These are phyloP conservation scores for Brachyptera putata DNA, from an alignment of 2,888 invertebrate species.

Conservation along the genomic window DNA sequence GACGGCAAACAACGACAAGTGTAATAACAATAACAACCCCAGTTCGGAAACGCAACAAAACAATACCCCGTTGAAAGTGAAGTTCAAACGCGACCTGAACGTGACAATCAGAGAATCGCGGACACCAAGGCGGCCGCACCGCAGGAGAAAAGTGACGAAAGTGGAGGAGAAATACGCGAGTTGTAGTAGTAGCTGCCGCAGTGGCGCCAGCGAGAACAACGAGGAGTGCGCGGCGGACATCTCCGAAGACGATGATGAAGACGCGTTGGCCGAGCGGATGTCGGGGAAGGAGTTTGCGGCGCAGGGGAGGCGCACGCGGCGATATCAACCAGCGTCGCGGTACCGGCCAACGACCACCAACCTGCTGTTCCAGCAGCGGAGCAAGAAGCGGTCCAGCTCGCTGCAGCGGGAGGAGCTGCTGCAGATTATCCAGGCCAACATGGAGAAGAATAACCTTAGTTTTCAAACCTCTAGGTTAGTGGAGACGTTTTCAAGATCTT, in stretches of 20 bases:
- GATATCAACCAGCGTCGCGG: no score
- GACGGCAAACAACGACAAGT: conserved; percentile 19
- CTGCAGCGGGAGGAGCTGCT: conserved; percentile 76
- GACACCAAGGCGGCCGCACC: conserved; percentile 39
- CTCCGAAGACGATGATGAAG: conserved; percentile 36
- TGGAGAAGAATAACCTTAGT: conserved; percentile 86
- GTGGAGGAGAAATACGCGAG: conserved; percentile 38
- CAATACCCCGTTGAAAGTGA: conserved; percentile 24
- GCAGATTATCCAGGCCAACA: conserved; percentile 84
- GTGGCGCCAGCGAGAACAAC: conserved; percentile 41
- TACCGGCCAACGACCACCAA: no score
- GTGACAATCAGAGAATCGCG: conserved; percentile 46
- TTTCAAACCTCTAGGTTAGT: conserved; percentile 74
- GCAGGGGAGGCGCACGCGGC: conserved; percentile 7
- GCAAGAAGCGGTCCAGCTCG: conserved; percentile 64
- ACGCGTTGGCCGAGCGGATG: conserved; percentile 29
- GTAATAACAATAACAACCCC: conserved; percentile 16
- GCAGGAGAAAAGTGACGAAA: conserved; percentile 28
- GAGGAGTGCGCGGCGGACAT: conserved; percentile 44
- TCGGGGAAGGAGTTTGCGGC: conserved; percentile 9
- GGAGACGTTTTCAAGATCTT: background rate
- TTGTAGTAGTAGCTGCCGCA: conserved; percentile 48
- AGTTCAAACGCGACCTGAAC: conserved; percentile 39
- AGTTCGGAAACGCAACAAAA: background rate
- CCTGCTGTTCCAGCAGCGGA: conserved; percentile 48